These are phyloP conservation scores for Synergus laeviventris DNA, from an alignment of 2,888 invertebrate genomes.

Conservation along the genomic window DNA sequence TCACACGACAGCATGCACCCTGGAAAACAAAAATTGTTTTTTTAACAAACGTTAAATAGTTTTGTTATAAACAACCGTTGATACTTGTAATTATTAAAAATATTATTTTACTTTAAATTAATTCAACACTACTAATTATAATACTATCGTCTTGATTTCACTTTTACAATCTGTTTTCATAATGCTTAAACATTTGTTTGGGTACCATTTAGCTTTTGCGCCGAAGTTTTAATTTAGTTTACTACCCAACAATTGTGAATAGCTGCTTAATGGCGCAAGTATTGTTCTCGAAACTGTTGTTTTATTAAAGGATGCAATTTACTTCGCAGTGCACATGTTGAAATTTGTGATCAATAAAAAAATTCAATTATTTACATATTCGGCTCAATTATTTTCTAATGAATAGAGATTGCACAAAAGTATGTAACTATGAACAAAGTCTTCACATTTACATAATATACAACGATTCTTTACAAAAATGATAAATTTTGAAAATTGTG, in stretches of 20 bases:
- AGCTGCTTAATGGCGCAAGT: neutral
- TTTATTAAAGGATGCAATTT: neutral
- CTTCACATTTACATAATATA: neutral
- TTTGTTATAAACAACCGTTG: neutral
- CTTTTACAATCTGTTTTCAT: neutral
- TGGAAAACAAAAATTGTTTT: conserved; percentile 47
- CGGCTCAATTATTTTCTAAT: too few species aligned
- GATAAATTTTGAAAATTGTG: neutral
- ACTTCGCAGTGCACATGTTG: neutral
- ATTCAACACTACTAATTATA: neutral
- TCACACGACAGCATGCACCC: conserved; percentile 57
- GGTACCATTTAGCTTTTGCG: neutral
- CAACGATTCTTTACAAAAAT: neutral
- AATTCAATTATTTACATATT: neutral
- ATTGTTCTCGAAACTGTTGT: neutral
- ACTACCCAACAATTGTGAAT: neutral
- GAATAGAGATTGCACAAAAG: neutral
- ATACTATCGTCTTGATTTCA: neutral
- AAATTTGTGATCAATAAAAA: neutral
- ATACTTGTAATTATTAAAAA: neutral
- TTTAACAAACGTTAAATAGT: neutral
- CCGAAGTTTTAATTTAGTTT: neutral
- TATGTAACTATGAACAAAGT: neutral
- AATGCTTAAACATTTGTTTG: neutral
- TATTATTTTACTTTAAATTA: neutral